phyloP scores from a whole-genome alignment of 2,113 vertebrate genomes.

The Sylvilagus bachmani region DNA sequence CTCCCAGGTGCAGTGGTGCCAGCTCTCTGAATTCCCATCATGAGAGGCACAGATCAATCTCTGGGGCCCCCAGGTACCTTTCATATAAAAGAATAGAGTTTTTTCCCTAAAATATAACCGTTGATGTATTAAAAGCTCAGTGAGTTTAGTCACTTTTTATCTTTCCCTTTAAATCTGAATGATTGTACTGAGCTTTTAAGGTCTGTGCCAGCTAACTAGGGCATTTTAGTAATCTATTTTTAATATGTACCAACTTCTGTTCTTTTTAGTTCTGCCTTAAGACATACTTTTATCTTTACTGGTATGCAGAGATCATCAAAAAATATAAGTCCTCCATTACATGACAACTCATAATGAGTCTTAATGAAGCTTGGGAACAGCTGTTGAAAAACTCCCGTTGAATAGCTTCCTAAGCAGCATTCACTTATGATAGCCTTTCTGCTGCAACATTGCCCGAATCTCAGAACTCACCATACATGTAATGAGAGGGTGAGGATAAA shows the following conservation, averaged over 20 bases:
- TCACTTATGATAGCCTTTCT: slow-evolving; percentile 82
- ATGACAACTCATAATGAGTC: slow-evolving; percentile 91
- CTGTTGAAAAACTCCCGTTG: slow-evolving; percentile 88
- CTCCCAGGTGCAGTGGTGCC: slow-evolving; percentile 26
- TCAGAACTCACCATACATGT: slow-evolving; percentile 73
- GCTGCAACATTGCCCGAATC: slow-evolving; percentile 75
- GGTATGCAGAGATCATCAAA: slow-evolving; percentile 89
- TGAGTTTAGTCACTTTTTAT: slow-evolving; percentile 81
- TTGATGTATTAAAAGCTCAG: slow-evolving; percentile 81
- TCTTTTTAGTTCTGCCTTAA: slow-evolving; percentile 91
- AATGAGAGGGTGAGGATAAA: slow-evolving; percentile 84
- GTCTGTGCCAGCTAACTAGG: slow-evolving; percentile 87
- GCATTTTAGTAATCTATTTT: slow-evolving; percentile 90
- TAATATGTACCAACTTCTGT: slow-evolving; percentile 90
- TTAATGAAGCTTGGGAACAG: slow-evolving; percentile 91
- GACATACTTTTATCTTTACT: slow-evolving; percentile 91
- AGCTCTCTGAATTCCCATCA: slow-evolving; percentile 43
- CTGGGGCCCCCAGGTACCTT: slow-evolving; percentile 47
- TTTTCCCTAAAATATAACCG: slow-evolving; percentile 60
- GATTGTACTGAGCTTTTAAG: slow-evolving; percentile 84
- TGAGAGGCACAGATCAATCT: slow-evolving; percentile 53
- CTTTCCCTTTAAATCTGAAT: slow-evolving; percentile 83
- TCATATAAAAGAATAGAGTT: slow-evolving; percentile 70
- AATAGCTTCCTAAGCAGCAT: slow-evolving; percentile 86
- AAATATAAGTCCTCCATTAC: slow-evolving; percentile 90